Percentiles rank a stretch among this genome's conserved stretches.
Evolutionary conservation across 2,888 invertebrate genomes (phyloP).

Genomic region (Nemurella pictetii): DNA sequence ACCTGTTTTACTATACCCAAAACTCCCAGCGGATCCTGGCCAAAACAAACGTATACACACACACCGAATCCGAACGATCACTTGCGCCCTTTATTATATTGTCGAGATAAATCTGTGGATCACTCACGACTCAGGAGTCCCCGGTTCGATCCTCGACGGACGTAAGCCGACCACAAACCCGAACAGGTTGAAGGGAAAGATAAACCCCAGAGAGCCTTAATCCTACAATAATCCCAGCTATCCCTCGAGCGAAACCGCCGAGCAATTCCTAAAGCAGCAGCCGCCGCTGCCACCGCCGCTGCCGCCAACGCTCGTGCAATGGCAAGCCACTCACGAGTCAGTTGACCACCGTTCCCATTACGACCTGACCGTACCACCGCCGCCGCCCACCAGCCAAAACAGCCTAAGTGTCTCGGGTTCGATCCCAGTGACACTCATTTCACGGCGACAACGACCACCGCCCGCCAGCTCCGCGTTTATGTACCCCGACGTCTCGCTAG

Average conservation of each 20-base stretch:
- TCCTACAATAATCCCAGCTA: not conserved
- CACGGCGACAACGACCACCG: no score
- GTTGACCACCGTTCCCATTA: not conserved
- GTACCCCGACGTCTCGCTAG: not conserved
- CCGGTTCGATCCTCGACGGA: slow-evolving; percentile 24
- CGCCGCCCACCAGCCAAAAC: no score
- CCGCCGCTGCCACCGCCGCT: not conserved
- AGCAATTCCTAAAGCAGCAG: not conserved
- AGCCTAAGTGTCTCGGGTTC: not conserved
- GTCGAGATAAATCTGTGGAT: slow-evolving; percentile 6
- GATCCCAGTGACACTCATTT: not conserved
- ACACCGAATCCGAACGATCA: not conserved
- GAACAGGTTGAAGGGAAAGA: not conserved
- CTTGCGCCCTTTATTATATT: not conserved
- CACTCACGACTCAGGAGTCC: slow-evolving; percentile 20
- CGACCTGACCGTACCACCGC: not conserved
- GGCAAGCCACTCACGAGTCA: not conserved
- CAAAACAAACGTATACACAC: not conserved
- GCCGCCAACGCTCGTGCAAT: not conserved
- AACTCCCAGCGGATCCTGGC: not conserved
- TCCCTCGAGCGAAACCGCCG: not conserved
- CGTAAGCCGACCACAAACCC: not conserved
- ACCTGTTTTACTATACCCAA: no score
- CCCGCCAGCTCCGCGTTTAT: not conserved
- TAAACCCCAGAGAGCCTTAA: not conserved